Base-by-base conservation (phyloP, 2,888 invertebrate genomes). In the Polyommatus iphigenia region DNA sequence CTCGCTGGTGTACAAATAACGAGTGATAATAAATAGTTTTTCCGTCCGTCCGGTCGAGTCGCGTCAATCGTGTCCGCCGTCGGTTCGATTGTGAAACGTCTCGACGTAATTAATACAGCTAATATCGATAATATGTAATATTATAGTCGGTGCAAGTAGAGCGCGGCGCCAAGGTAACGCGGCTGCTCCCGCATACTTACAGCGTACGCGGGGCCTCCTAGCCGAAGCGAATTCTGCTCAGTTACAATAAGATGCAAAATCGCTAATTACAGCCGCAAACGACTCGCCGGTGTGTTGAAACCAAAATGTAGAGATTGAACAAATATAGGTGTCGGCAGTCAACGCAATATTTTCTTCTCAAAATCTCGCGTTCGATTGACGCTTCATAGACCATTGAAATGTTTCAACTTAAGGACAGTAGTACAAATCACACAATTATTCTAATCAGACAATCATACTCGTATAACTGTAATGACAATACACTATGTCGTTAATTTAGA, bases 101-200 rank as follows among this genome's bases (percentile, higher is more conserved):
- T 7, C 50, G 29, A 54, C 46, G 75, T 54, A 50, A 75, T 50
- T 50, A 75, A 75, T 75, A 75, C 18, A 20, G 54, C 18, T 75
- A 50, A 24, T 73, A 54, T 75, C 15, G 54, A 50, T 72, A 72
- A 72, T 54, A 75, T 75, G 75, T 75, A 75, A 75, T 75, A 54
- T 50, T 50, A 24, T 24, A 50, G 54, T 54, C 54, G 24, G 54
- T 75, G 29, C 67, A 67, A 67, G 67, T 75, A 75, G 75, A 75
- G 75, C 75, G 41, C 41, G 75, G 50, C 75, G 46, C 50, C 75
- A 54, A 75, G 75, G 75, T 75, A 20, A 75, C 13, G 46, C 67
- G 67, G 29, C 73, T 20, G 15, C n/a, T 2, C 67, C 41, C 46
- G 46, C 46, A 10, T 3, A 46, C 46, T 71, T 41, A 72, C 1